Evolutionary conservation across 2,113 vertebrate genomes (phyloP).

Genomic region (Peucedramus taeniatus): DNA sequence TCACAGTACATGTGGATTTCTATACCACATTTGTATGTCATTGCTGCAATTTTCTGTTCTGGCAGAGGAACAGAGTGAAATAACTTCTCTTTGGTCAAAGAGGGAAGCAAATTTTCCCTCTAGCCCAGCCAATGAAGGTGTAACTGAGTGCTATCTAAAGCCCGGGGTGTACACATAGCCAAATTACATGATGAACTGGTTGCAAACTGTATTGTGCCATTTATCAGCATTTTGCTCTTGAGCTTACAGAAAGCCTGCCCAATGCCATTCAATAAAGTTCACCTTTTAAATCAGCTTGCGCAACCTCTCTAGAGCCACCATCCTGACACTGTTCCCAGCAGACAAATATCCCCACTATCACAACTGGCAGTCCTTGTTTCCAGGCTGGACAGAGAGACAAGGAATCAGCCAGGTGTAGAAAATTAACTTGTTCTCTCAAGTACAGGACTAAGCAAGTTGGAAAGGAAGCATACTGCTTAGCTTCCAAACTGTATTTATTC

Average conservation of each 20-base stretch:
- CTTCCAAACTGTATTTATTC: background rate
- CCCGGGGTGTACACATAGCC: accelerated
- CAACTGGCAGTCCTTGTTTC: background rate
- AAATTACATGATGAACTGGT: background rate
- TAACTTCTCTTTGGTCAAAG: background rate
- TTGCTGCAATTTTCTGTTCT: background rate
- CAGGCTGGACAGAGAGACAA: background rate
- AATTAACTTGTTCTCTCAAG: background rate
- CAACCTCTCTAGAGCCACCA: background rate
- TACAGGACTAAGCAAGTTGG: background rate
- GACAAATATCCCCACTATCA: background rate
- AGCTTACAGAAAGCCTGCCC: background rate
- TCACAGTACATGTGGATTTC: background rate
- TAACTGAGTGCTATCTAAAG: background rate
- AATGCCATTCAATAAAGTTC: background rate
- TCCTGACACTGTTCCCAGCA: background rate
- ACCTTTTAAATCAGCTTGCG: background rate
- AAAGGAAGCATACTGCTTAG: background rate
- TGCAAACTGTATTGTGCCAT: background rate
- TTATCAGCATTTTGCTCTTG: background rate
- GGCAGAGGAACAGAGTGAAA: background rate
- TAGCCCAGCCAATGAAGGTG: background rate
- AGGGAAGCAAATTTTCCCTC: background rate
- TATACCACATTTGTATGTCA: background rate
- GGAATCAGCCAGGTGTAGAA: background rate